These are phyloP conservation scores for Cenopis cana DNA, from an alignment of 2,888 invertebrate species.

Conservation along the genomic window DNA sequence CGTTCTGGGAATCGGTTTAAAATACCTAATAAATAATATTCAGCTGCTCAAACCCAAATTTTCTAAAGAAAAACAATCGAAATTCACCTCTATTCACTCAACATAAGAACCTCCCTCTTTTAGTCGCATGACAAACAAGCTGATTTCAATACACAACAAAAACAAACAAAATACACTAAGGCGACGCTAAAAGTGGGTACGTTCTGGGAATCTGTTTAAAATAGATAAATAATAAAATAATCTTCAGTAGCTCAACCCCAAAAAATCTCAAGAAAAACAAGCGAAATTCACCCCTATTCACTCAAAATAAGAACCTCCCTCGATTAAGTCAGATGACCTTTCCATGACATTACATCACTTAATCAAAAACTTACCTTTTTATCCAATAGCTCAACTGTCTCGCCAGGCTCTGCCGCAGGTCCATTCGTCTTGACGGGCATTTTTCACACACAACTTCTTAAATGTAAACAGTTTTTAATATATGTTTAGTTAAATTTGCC, in stretches of 20 bases:
- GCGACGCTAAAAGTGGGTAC: background rate
- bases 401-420: slow-evolving; percentile 59
- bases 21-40: too few species aligned
- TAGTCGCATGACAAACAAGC: slow-evolving; percentile 55
- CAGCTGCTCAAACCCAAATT: too few species aligned
- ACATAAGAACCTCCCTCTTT: background rate
- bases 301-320: too few species aligned
- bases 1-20: too few species aligned
- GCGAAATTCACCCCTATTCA: slow-evolving; percentile 52
- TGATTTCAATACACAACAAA: background rate
- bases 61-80: too few species aligned
- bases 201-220: background rate
- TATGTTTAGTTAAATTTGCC: slow-evolving; percentile 25
- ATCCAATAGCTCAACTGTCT: slow-evolving; percentile 72
- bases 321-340: slow-evolving; percentile 66
- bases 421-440: slow-evolving; percentile 65
- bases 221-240: slow-evolving; percentile 9
- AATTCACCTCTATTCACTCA: too few species aligned
- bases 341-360: slow-evolving; percentile 66
- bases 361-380: slow-evolving; percentile 68
- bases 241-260: slow-evolving; percentile 12
- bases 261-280: slow-evolving; percentile 36
- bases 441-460: slow-evolving; percentile 45
- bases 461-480: slow-evolving; percentile 23
- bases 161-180: background rate